Evolutionary conservation across 2,113 vertebrate species (phyloP).

Genomic region (Caracal caracal): DNA sequence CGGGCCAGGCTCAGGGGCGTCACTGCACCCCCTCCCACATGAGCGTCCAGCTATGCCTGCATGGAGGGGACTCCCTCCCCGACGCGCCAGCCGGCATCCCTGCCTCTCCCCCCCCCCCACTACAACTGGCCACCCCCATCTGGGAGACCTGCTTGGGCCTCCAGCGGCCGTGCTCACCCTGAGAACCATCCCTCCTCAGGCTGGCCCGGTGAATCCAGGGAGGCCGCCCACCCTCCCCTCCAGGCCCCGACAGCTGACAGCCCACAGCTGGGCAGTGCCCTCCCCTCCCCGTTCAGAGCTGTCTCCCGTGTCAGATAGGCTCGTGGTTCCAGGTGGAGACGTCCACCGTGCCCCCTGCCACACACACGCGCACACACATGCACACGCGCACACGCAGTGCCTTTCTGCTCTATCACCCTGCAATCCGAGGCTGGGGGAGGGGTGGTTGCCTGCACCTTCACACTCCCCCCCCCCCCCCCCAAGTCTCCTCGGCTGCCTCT

Average conservation of each 20-base stretch:
- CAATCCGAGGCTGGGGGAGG: not conserved
- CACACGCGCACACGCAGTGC: not conserved
- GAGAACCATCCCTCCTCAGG: not conserved
- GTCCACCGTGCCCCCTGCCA: not conserved
- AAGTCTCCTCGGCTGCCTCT: not conserved
- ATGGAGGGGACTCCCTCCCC: not conserved
- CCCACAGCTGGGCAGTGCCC: not conserved
- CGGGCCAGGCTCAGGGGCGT: not conserved
- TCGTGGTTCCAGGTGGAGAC: not conserved
- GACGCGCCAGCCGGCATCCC: not conserved
- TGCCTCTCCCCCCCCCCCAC: not conserved
- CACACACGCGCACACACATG: too few species aligned
- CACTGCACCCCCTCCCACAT: accelerated
- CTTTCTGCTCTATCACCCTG: not conserved
- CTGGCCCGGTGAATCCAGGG: not conserved
- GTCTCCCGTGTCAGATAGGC: constrained; percentile 6
- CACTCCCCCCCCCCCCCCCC: accelerated
- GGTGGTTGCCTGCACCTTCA: accelerated
- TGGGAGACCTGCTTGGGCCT: not conserved
- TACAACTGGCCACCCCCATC: not conserved
- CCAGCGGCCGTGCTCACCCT: not conserved
- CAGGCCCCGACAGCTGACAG: not conserved
- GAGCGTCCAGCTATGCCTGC: accelerated
- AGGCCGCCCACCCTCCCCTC: not conserved
- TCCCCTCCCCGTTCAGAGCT: not conserved